Evolutionary conservation across 1,140 invertebrate genomes (phyloP), one percentile per base, ranked within the genome.

Genomic region (Cyphomyrmex costatus): DNA sequence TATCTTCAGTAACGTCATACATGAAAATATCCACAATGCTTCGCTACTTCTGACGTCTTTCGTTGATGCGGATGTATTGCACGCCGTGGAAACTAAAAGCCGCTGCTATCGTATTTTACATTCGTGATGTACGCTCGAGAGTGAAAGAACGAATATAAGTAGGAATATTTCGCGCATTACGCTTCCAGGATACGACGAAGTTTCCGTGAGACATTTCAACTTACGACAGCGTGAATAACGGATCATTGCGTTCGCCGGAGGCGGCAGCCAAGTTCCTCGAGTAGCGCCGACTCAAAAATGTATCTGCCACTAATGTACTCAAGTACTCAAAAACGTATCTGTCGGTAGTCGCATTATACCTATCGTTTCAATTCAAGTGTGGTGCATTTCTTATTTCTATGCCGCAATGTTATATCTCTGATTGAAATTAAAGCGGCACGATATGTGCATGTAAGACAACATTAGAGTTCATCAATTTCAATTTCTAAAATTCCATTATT

Each of bases 171-270:
- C 58, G 68, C 46, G 53, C 77, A 86, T 84, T 83, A 84, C 76
- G 42, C 58, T 70, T 74, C 46, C 33, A 66, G 49, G 77, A 80
- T 86, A 80, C 61, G 76, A 80, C n/a, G 21, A 86, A 82, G 70
- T 86, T 76, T 82, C 24, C 77, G 51, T 33, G 60, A 80, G 78
- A 70, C 74, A 86, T 86, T 82, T 83, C 85, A 71, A 70, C 58
- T 86, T 70, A 70, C 78, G 51, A 82, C 86, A 58, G 63, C 68
- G 80, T 83, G 82, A 90, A 87, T 90, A 90, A 89, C 88, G 86
- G 86, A 82, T 82, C 80, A 66, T 87, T 79, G 86, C 86, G 70
- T 78, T 89, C 70, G 74, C 85, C 60, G 42, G 65, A 56, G 85
- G 85, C 88, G 53, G 16, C 84, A 33, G 60, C 33, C 74, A 56